phyloP scores from a whole-genome alignment of 2,113 vertebrate genomes.

The Diadophis punctatus region DNA sequence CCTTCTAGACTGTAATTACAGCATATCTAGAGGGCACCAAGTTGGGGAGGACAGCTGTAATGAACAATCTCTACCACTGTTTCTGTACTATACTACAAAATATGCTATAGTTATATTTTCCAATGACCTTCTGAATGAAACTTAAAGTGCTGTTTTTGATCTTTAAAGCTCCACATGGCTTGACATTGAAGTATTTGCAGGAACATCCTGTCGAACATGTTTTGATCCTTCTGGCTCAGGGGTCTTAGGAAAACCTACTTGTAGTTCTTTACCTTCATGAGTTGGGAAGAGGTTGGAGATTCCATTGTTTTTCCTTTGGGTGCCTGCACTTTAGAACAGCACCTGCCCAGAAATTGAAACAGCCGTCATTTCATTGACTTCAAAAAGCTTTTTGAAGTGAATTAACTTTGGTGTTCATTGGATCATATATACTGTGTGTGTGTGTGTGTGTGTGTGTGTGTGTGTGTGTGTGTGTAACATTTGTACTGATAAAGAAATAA shows the following conservation, averaged over 20 bases:
- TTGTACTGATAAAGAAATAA: too few relatives aligned
- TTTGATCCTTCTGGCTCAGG: not conserved
- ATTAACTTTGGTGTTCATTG: not conserved
- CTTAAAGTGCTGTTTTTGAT: not conserved
- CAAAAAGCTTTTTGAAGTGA: not conserved
- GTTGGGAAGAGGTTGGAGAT: not conserved
- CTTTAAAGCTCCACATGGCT: not conserved
- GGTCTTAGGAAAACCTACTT: not conserved
- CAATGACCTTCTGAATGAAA: not conserved
- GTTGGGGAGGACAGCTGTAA: not conserved
- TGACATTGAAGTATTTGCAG: not conserved
- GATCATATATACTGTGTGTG: too few relatives aligned
- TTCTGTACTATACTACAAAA: not conserved
- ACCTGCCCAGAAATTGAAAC: not conserved
- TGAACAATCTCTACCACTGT: not conserved
- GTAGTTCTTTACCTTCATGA: not conserved
- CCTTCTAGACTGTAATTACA: not conserved
- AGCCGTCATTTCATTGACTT: not conserved
- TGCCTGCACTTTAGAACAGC: not conserved
- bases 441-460: too few relatives aligned
- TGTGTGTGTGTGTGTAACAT: too few relatives aligned
- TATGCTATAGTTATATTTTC: not conserved
- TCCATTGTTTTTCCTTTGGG: not conserved
- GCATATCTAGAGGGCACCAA: not conserved
- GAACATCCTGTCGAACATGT: not conserved